Conservation (phyloP, 2,113 vertebrate genomes). For the Tiliqua scincoides region DNA sequence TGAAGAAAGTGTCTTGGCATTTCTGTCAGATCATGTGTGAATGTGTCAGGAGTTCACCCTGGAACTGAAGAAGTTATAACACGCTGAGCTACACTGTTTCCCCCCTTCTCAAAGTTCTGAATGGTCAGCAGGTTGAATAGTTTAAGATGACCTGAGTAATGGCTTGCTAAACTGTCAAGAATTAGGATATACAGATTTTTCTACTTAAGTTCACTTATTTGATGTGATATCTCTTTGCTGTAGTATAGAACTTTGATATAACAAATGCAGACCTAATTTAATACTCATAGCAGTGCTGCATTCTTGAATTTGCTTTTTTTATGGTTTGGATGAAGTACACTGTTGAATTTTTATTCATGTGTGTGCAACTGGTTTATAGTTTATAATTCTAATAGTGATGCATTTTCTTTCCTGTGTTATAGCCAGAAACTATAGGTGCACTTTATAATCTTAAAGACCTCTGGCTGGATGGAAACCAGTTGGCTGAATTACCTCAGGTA, state of each 20-base stretch:
- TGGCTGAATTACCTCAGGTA: conserved; percentile 93
- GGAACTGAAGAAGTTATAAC: not conserved
- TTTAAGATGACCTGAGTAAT: not conserved
- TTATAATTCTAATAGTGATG: not conserved
- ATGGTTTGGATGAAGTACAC: not conserved
- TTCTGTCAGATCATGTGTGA: not conserved
- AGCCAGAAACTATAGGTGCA: conserved; percentile 96
- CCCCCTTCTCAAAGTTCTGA: not conserved
- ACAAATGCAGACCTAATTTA: not conserved
- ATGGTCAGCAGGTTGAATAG: not conserved
- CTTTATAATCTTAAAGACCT: conserved; percentile 95
- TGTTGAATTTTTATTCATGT: not conserved
- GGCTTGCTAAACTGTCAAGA: not conserved
- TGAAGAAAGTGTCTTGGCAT: not conserved
- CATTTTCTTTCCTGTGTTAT: conserved; percentile 35
- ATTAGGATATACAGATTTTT: not conserved
- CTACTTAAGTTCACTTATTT: not conserved
- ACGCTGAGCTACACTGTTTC: not conserved
- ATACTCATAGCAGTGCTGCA: not conserved
- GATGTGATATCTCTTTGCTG: not conserved
- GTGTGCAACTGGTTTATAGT: not conserved
- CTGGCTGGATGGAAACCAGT: conserved; percentile 98
- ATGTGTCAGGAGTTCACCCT: not conserved
- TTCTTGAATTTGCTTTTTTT: not conserved
- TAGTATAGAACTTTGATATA: not conserved